Base-by-base conservation (phyloP, 2,888 invertebrate species). In the Philereme transversata region DNA sequence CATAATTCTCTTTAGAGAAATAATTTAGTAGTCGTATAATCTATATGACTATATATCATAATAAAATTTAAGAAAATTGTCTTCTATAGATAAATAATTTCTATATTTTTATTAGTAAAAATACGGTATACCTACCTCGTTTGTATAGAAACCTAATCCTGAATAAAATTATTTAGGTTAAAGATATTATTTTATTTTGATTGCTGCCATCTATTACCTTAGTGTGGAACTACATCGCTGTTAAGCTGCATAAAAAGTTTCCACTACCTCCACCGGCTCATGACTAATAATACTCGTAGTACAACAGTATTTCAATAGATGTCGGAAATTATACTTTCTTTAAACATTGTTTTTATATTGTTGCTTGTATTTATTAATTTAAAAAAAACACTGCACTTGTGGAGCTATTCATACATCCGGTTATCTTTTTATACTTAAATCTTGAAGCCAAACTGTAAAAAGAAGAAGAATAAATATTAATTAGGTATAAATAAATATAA, bases 361-460 rank as follows among this genome's bases (percentile, higher is more conserved):
- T 6, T 8, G 8, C 5, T 36, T 6, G 5, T 6, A 36, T 6
- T 6, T 36, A 3, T 1, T 8, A 5, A 0, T 33, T 8, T 33
- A 41, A n/a, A 10, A 43, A 10, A 43, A 43, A n/a, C 3, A 43
- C 43, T 5, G 43, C 50, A 53, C 52, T 44, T 60, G 71, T 76
- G 74, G 78, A 80, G 70, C 78, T 76, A 46, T 56, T 6, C 4
- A 5, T 35, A 22, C 5, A 50, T 41, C 4, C 5, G 11, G 22
- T 7, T 36, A 11, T 10, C 36, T 22, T 44, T n/a, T 38, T 40
- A 6, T 7, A 4, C 44, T 78, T 72, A 84, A 34, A 86, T 45
- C 67, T 87, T 87, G 74, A 88, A 88, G 52, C 88, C 88, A 47
- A 78, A 76, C 88, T 88, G 86, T 68, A 86, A 87, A 60, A 64